Percentiles rank a stretch among this genome's conserved stretches.
These are phyloP conservation scores for Nothobranchius furzeri DNA, from an alignment of 2,113 vertebrate species.

Conservation along the genomic window DNA sequence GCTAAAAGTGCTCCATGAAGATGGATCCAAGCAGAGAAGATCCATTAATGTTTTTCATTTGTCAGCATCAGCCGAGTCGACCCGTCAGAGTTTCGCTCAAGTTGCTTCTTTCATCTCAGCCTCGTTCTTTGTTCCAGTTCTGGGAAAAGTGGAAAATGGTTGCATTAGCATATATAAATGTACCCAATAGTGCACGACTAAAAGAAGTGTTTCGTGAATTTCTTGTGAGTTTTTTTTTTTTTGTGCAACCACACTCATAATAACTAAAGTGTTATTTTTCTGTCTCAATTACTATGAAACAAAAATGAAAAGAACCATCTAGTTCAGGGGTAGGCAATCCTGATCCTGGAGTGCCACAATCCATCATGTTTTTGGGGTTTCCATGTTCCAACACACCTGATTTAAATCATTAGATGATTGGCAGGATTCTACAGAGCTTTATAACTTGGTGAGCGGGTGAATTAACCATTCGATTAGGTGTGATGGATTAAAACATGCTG, in stretches of 20 bases:
- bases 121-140: slow-evolving; percentile 55
- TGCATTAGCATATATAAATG: slow-evolving; percentile 57
- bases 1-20: slow-evolving; percentile 9
- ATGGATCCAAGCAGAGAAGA: slow-evolving; percentile 32
- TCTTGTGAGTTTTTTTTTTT: background rate
- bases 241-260: background rate
- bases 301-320: background rate
- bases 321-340: background rate
- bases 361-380: too few relatives aligned
- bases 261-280: background rate
- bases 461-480: too few relatives aligned
- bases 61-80: slow-evolving; percentile 60
- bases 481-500: too few relatives aligned
- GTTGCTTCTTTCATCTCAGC: slow-evolving; percentile 59
- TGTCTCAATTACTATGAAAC: too few relatives aligned
- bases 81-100: slow-evolving; percentile 62
- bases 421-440: too few relatives aligned
- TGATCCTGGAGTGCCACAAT: too few relatives aligned
- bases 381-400: too few relatives aligned
- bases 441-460: too few relatives aligned
- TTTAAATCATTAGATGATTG: too few relatives aligned
- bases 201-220: slow-evolving; percentile 10
- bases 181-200: slow-evolving; percentile 39
- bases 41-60: slow-evolving; percentile 67
- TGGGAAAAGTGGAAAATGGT: slow-evolving; percentile 23